Conservation (phyloP, 2,113 vertebrate genomes). For the Peromyscus polionotus region DNA sequence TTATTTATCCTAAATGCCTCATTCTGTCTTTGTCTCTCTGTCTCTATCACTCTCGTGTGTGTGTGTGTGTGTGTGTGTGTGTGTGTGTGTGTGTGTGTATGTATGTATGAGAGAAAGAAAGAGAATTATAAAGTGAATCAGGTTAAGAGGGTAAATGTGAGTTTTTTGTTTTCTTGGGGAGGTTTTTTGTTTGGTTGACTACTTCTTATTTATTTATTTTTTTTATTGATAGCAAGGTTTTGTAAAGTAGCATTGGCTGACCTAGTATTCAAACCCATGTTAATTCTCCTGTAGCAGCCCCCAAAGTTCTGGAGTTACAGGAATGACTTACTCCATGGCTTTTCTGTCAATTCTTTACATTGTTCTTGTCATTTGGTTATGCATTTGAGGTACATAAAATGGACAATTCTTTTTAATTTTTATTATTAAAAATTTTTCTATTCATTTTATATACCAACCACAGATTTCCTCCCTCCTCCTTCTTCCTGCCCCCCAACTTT, state of each 20-base stretch:
- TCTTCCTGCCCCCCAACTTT: too few relatives aligned
- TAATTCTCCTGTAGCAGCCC: neutral
- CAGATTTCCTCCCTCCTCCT: too few relatives aligned
- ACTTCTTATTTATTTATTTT: neutral
- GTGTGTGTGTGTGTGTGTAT: too few relatives aligned
- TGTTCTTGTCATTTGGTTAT: neutral
- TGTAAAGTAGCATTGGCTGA: neutral
- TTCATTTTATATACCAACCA: too few relatives aligned
- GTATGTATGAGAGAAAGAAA: neutral
- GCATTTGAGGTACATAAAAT: slow-evolving; percentile 5
- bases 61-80: too few relatives aligned
- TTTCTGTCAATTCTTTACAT: neutral
- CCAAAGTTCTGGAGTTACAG: neutral
- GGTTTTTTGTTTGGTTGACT: neutral
- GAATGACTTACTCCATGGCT: neutral
- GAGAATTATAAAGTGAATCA: neutral
- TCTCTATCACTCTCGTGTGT: too few relatives aligned
- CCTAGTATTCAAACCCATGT: neutral
- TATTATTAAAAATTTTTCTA: too few relatives aligned
- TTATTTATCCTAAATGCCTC: too few relatives aligned
- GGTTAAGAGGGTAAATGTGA: neutral
- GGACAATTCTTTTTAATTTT: neutral
- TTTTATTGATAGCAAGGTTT: neutral
- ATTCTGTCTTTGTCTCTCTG: too few relatives aligned
- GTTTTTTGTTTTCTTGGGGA: neutral